Percentiles rank a stretch among this genome's conserved stretches.
These are phyloP conservation scores for Strigops habroptila DNA, from an alignment of 2,113 vertebrate genomes.

Conservation along the genomic window DNA sequence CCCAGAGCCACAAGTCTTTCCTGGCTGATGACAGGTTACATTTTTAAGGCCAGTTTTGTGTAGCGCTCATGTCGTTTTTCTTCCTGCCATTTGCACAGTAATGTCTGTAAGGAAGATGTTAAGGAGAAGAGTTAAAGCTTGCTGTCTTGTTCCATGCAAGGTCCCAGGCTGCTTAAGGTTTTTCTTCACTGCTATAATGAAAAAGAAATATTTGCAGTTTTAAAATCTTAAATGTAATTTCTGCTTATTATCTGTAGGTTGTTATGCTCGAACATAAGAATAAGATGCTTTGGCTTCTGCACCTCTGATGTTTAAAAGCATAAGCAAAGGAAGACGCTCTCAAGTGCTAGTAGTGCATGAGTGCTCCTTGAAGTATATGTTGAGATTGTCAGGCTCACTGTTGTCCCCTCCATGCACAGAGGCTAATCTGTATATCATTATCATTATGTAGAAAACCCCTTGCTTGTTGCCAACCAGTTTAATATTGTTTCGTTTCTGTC, in stretches of 20 bases:
- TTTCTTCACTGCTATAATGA: not conserved
- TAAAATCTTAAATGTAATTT: not conserved
- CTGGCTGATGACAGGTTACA: not conserved
- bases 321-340: not conserved
- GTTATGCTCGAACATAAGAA: not conserved
- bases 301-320: not conserved
- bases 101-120: not conserved
- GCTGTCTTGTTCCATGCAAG: not conserved
- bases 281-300: not conserved
- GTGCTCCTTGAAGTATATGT: not conserved
- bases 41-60: not conserved
- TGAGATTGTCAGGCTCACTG: not conserved
- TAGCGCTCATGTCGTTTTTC: not conserved
- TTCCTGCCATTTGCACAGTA: not conserved
- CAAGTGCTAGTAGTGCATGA: not conserved
- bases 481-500: not conserved
- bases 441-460: not conserved
- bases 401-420: not conserved
- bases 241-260: not conserved
- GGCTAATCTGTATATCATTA: not conserved
- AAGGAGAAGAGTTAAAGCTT: not conserved
- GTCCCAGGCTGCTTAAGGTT: not conserved
- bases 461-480: not conserved
- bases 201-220: not conserved
- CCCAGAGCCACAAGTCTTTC: not conserved